Percentiles rank a stretch among this genome's conserved stretches.
Evolutionary conservation across 2,797 vertebrate species (phyloP).

Genomic region (Lycodopsis pacificus): DNA sequence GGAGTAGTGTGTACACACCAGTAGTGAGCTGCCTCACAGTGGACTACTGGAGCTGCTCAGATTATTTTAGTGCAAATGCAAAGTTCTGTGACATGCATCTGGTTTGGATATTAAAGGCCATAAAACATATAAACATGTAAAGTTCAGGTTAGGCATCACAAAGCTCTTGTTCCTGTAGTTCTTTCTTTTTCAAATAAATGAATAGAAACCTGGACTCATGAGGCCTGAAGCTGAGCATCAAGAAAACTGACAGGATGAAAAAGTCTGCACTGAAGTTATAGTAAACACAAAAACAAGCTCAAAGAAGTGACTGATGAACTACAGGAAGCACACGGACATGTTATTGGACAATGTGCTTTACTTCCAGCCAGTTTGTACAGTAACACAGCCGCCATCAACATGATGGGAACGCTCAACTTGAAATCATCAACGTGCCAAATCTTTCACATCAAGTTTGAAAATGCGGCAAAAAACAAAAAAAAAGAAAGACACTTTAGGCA

Average conservation of each 20-base stretch:
- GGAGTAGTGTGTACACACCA: background rate
- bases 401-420: slow-evolving; percentile 39
- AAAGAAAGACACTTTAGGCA: slow-evolving; percentile 52
- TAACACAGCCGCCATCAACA: slow-evolving; percentile 51
- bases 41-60: slow-evolving; percentile 26
- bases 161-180: background rate
- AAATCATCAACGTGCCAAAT: background rate
- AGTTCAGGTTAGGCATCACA: slow-evolving; percentile 1
- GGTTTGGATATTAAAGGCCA: slow-evolving; percentile 65
- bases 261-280: slow-evolving; percentile 14
- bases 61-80: slow-evolving; percentile 65
- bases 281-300: background rate
- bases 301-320: slow-evolving; percentile 14
- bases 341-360: slow-evolving; percentile 12
- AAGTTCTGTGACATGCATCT: slow-evolving; percentile 24
- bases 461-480: background rate
- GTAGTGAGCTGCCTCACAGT: slow-evolving; percentile 33
- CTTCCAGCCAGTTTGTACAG: slow-evolving; percentile 6
- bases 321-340: slow-evolving; percentile 30
- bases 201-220: background rate
- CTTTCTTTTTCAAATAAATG: slow-evolving; percentile 4
- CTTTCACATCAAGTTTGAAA: slow-evolving; percentile 26
- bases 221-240: slow-evolving; percentile 20
- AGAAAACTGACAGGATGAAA: background rate
- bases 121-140: slow-evolving; percentile 31